Evolutionary conservation across 2,797 vertebrate species (phyloP), one percentile per base, ranked within the genome.

Genomic region (Sternotherus odoratus): DNA sequence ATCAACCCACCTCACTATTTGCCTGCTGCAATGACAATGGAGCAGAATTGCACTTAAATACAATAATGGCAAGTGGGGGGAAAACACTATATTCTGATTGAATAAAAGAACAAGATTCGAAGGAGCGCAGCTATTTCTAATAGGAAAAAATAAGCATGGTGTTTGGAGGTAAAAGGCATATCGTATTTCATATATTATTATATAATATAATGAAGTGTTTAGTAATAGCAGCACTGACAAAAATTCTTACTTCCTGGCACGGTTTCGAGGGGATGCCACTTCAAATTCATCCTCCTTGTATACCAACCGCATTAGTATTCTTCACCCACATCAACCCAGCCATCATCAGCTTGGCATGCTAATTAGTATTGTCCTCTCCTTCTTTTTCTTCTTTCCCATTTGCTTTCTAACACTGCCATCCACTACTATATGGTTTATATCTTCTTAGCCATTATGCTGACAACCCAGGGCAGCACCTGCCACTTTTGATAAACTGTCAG

Each of bases 401-500:
- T 30, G 48, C 75, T 85, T 86, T 78, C 87, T 79, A 50, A 2
- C 53, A 28, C 8, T 13, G 26, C 84, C 90, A 10, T 53, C 50
- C 89, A n/a, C 89, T 92, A 81, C 77, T 60, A 13, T 26, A 51
- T 77, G 93, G 39, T 51, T 94, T 91, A 56, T 60, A 88, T 94
- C 94, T 92, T 94, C 91, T 88, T 8, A 81, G 69, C 88, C 83
- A 82, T 90, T 91, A 43, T 72, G 96, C 89, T 92, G 95, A 85
- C 54, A 94, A 95, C 90, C 95, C 93, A 91, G 94, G 90, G 96
- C 95, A 94, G 84, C 8, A 79, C 89, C 94, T 97, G 96, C 93
- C 96, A 94, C 94, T 94, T 93, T 85, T 96, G 96, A 96, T 96
- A 95, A 96, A 96, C 89, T 91, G 90, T 88, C 96, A 95, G 94